phyloP scores from a whole-genome alignment of 2,113 vertebrate species.

The Carollia perspicillata region DNA sequence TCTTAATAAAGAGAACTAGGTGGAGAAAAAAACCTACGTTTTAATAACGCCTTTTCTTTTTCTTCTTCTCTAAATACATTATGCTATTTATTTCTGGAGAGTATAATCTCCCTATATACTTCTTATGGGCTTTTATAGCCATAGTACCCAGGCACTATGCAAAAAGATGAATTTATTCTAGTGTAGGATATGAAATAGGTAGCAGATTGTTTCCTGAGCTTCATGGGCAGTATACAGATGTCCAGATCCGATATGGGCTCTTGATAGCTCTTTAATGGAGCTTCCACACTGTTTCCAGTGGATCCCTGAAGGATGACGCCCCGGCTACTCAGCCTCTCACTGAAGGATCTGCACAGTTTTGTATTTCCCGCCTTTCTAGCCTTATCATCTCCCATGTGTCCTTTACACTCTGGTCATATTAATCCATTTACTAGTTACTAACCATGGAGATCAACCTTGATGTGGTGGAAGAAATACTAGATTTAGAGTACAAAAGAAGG shows the following conservation, averaged over 20 bases:
- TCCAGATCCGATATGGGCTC: neutral
- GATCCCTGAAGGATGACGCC: neutral
- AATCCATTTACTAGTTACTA: neutral
- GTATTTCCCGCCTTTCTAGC: neutral
- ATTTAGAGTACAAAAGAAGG: neutral
- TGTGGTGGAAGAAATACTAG: neutral
- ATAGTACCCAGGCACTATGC: neutral
- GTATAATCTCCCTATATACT: neutral
- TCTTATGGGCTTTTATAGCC: neutral
- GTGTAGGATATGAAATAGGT: neutral
- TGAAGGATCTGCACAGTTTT: neutral
- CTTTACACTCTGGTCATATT: neutral
- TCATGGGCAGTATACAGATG: neutral
- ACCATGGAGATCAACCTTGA: neutral
- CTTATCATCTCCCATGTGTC: neutral
- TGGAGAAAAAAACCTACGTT: neutral
- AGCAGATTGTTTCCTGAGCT: neutral
- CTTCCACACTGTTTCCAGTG: neutral
- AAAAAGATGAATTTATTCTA: neutral
- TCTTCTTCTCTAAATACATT: neutral
- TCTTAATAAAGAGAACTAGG: neutral
- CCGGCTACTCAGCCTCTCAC: neutral
- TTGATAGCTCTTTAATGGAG: neutral
- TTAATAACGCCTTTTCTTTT: neutral
- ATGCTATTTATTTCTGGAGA: neutral